phyloP scores from a whole-genome alignment of 2,888 invertebrate species.

The Timandra comae region DNA sequence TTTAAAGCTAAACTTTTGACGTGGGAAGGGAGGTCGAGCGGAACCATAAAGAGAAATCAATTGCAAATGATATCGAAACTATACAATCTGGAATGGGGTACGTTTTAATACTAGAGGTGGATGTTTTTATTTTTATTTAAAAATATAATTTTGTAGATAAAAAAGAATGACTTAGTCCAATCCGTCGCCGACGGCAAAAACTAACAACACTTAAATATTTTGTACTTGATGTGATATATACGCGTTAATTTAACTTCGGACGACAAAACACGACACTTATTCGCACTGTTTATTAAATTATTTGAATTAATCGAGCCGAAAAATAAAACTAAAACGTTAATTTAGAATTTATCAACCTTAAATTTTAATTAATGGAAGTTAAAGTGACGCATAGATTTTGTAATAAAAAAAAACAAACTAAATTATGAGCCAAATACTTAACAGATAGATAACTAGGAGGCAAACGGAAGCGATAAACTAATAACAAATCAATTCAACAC shows the following conservation, averaged over 20 bases:
- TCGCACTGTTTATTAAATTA: too few species aligned
- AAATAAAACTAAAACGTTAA: constrained; percentile 22
- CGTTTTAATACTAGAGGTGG: constrained; percentile 47
- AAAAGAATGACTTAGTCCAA: constrained; percentile 45
- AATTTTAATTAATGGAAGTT: constrained; percentile 50
- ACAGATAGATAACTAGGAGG: constrained; percentile 40
- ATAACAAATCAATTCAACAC: constrained; percentile 40
- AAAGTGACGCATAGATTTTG: constrained; percentile 32
- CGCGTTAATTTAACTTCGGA: constrained; percentile 52
- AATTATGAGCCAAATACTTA: constrained; percentile 47
- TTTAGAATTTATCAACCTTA: constrained; percentile 45
- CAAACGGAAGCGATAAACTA: constrained; percentile 55
- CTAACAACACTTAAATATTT: constrained; percentile 56
- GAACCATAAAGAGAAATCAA: constrained; percentile 49
- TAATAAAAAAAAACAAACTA: constrained; percentile 30
- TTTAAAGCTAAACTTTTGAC: constrained; percentile 74
- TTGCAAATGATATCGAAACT: constrained; percentile 22
- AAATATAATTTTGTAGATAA: constrained; percentile 34
- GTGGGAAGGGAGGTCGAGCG: constrained; percentile 42
- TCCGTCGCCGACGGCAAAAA: constrained; percentile 34
- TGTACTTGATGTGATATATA: constrained; percentile 61
- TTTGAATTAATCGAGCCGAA: constrained; percentile 24
- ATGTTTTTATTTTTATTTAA: constrained; percentile 29
- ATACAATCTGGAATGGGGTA: constrained; percentile 48
- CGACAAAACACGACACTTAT: constrained; percentile 54